phyloP scores from a whole-genome alignment of 2,797 vertebrate species.

The Australoheros facetus region DNA sequence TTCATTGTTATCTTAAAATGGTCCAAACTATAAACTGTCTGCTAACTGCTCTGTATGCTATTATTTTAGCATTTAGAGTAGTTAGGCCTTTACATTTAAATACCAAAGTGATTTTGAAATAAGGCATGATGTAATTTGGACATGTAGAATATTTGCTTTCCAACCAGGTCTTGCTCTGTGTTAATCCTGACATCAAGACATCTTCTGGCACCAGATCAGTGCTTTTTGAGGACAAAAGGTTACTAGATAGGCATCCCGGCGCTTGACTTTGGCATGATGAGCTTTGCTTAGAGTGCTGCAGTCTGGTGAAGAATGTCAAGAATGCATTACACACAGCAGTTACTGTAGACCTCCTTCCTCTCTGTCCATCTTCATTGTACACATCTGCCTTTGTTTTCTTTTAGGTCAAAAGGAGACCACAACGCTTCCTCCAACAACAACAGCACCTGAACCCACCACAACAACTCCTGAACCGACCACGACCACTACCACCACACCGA shows the following conservation, averaged over 20 bases:
- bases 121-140: background rate
- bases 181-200: background rate
- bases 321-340: constrained; percentile 69
- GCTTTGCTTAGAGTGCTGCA: constrained; percentile 24
- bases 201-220: background rate
- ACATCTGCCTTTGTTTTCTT: constrained; percentile 32
- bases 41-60: background rate
- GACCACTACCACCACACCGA: constrained; percentile 45
- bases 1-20: background rate
- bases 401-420: constrained; percentile 78
- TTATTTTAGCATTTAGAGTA: too few species aligned
- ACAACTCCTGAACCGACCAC: constrained; percentile 69
- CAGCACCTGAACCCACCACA: constrained; percentile 53
- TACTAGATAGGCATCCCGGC: background rate
- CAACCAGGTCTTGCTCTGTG: background rate
- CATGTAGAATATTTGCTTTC: background rate
- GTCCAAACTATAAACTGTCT: background rate
- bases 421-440: constrained; percentile 44
- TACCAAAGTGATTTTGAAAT: background rate
- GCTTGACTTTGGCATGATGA: constrained; percentile 35
- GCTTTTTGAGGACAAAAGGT: constrained; percentile 5
- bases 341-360: constrained; percentile 58
- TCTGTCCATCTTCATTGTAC: constrained; percentile 24
- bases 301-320: constrained; percentile 62
- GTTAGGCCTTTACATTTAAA: background rate